These are phyloP conservation scores for Antedon mediterranea DNA, from an alignment of 53 echinoderm and acorn worm species.

Conservation along the genomic window DNA sequence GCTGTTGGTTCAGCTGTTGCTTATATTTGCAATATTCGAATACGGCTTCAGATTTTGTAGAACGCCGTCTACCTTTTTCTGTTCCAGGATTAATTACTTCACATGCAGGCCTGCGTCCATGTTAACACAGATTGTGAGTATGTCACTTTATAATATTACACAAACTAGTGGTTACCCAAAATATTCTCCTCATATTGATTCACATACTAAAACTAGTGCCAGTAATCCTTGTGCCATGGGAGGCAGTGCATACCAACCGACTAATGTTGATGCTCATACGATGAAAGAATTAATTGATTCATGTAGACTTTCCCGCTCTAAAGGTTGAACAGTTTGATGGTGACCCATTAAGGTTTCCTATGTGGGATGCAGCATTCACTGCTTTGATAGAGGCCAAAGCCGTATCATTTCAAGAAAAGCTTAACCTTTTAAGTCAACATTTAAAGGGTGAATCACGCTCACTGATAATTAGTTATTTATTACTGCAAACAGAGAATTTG, in stretches of 20 bases:
- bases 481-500: slow-evolving; percentile 6
- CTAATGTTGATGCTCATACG: too few relatives aligned
- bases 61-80: too few relatives aligned
- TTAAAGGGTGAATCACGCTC: not conserved
- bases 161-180: not conserved
- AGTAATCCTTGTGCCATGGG: too few relatives aligned
- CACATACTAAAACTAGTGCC: not conserved
- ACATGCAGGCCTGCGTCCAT: too few relatives aligned
- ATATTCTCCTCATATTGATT: not conserved
- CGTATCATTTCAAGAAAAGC: not conserved
- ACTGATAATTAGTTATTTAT: not conserved
- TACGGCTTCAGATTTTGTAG: too few relatives aligned
- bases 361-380: not conserved
- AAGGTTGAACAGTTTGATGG: not conserved
- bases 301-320: not conserved
- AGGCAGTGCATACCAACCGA: too few relatives aligned
- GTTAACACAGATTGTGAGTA: too few relatives aligned
- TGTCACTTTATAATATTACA: not conserved
- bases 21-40: too few relatives aligned
- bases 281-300: not conserved
- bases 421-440: not conserved
- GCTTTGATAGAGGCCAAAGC: not conserved
- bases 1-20: too few relatives aligned
- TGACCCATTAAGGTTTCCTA: not conserved
- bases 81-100: too few relatives aligned